phyloP scores from a whole-genome alignment of 2,888 invertebrate species.

The Ernsta delagoae region DNA sequence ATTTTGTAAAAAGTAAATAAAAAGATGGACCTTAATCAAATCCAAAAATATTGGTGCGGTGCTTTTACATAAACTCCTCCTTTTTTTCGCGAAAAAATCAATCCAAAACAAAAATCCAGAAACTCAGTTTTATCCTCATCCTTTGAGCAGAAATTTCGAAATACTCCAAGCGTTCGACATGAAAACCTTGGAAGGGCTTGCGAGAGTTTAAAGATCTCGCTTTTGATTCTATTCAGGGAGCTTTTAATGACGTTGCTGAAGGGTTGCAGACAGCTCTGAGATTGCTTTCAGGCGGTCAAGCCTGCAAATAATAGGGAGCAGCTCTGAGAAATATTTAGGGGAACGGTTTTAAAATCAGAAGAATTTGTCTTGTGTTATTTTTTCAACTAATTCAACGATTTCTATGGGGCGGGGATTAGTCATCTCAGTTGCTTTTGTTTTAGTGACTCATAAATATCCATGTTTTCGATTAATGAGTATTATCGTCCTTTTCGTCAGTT shows the following conservation, averaged over 20 bases:
- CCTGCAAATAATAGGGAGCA: constrained; percentile 1
- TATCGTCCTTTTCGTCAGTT: too few relatives aligned
- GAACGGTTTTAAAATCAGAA: not conserved
- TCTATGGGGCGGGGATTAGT: too few relatives aligned
- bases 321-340: not conserved
- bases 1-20: too few relatives aligned
- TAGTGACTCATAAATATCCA: too few relatives aligned
- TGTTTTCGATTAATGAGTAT: too few relatives aligned
- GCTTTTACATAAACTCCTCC: not conserved
- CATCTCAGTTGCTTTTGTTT: too few relatives aligned
- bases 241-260: constrained; percentile 7
- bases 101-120: not conserved
- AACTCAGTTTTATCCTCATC: not conserved
- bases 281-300: constrained; percentile 6
- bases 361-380: not conserved
- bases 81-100: not conserved
- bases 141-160: not conserved
- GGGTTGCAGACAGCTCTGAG: constrained; percentile 10
- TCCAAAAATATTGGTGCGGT: too few relatives aligned
- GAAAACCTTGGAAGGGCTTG: not conserved
- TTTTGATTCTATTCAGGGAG: constrained; percentile 1
- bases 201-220: constrained; percentile 1
- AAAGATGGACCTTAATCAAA: too few relatives aligned
- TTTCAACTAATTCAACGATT: too few relatives aligned
- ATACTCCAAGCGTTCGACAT: not conserved